Percentiles rank a stretch among this genome's conserved stretches.
These are phyloP conservation scores for Apotomis betuletana DNA, from an alignment of 2,888 invertebrate genomes.

Conservation along the genomic window DNA sequence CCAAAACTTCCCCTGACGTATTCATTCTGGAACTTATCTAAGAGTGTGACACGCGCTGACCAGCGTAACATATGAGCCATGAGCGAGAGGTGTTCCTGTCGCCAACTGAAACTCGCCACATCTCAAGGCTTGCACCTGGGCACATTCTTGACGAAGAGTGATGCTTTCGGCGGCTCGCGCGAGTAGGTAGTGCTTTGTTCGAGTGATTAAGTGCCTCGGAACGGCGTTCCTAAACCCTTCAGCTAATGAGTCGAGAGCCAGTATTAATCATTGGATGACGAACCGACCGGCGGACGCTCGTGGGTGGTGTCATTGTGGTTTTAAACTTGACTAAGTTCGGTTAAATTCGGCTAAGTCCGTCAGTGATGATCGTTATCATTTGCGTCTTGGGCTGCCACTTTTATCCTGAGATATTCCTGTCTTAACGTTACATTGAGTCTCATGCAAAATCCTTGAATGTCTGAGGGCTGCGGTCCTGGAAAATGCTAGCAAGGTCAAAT, in stretches of 20 bases:
- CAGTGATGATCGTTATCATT: constrained; percentile 9
- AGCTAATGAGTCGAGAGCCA: constrained; percentile 81
- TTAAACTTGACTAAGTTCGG: constrained; percentile 50
- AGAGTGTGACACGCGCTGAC: no score
- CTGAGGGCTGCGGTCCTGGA: no score
- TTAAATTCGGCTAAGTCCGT: constrained; percentile 11
- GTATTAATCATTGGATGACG: constrained; percentile 81
- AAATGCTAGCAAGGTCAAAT: no score
- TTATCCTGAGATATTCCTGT: not conserved
- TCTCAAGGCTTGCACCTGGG: constrained; percentile 55
- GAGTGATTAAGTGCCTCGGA: constrained; percentile 80
- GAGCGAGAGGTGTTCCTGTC: not conserved
- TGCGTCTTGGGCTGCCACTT: constrained; percentile 1
- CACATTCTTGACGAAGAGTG: constrained; percentile 83
- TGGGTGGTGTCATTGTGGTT: constrained; percentile 66
- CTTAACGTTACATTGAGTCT: not conserved
- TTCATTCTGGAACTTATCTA: no score
- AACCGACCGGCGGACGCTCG: constrained; percentile 70
- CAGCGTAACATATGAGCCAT: no score
- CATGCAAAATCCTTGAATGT: no score
- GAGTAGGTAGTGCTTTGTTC: constrained; percentile 83
- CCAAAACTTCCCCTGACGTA: no score
- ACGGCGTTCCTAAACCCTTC: constrained; percentile 80
- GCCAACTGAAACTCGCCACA: constrained; percentile 17
- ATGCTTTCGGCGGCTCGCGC: constrained; percentile 80